A percentile compares a stretch with the other conserved stretches of the same genome.
Conservation (phyloP, 2,797 vertebrate genomes). For the Mionectes olivaceus region DNA sequence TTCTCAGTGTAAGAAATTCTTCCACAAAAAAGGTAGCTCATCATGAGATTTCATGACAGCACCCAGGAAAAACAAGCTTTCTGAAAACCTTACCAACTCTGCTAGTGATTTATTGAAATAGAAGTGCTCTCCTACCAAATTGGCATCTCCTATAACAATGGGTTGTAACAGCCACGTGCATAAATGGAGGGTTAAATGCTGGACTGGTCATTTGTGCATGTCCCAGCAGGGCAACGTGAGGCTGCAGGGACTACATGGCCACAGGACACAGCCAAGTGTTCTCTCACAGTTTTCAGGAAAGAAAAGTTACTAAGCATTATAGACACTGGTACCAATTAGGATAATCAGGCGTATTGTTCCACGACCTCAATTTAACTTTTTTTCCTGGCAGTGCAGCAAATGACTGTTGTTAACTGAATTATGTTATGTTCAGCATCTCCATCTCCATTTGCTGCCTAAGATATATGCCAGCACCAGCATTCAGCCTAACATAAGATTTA, state of each 20-base stretch:
- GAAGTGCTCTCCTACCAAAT: neutral
- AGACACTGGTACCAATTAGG: neutral
- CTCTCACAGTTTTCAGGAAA: neutral
- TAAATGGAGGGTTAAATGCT: neutral
- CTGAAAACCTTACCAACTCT: neutral
- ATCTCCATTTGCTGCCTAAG: neutral
- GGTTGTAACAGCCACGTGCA: neutral
- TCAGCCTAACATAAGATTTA: neutral
- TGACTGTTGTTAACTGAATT: neutral
- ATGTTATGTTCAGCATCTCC: neutral
- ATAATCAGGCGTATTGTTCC: neutral
- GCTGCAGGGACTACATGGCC: neutral
- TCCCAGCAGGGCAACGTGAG: neutral
- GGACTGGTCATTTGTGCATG: neutral
- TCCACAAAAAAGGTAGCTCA: neutral
- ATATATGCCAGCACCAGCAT: neutral
- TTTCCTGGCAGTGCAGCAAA: neutral
- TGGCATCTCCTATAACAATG: neutral
- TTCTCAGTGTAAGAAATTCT: neutral
- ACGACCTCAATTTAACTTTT: neutral
- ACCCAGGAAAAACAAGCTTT: neutral
- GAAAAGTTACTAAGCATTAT: neutral
- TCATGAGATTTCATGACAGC: neutral
- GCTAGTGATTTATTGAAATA: neutral
- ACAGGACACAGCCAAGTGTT: neutral